Evolutionary conservation across 1,140 invertebrate species (phyloP), one percentile per base, ranked within the genome.

Genomic region (Hormaphis cornu): DNA sequence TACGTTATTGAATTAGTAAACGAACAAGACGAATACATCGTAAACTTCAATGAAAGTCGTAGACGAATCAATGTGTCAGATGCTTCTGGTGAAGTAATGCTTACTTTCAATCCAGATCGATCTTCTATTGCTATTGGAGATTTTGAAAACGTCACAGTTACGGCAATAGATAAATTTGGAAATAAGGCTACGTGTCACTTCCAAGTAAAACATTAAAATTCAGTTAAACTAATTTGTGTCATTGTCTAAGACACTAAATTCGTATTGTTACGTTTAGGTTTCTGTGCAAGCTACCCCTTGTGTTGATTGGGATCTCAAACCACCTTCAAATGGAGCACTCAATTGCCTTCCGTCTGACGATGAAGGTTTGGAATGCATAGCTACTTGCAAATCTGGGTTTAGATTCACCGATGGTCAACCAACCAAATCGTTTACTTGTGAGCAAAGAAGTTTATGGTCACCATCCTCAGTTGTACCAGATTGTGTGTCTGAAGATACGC

Each of bases 121-220:
- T 91, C 93, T 1, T 84, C 88, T 0, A 95, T 97, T 74, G 85
- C 87, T 6, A 90, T 96, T 72, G 89, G 92, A n/a, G 86, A 86
- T 26, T 95, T 93, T 78, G 89, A 95, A 82, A 97, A 96, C 78
- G 93, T 97, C 0, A 95, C 93, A 0, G 94, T 97, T 0, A 84
- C 89, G 40, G 94, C 93, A 0, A 85, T 85, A 0, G 95, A 97
- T 77, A 87, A 87, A 74, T 91, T 86, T 77, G 92, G 91, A 59
- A 97, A 98, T 76, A 84, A 87, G 72, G 93, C 93, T 12, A 84
- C 84, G 37, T 97, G 95, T 79, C 84, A 96, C 76, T 98, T 97
- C 86, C 95, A 97, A 82, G 91, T 91, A 78, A 74, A 70, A 72
- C 69, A 26, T 33, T 8, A 54, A 52, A 20, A n/a, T 70, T 63